Evolutionary conservation across 2,113 vertebrate species (phyloP).

Genomic region (Hylia prasina): DNA sequence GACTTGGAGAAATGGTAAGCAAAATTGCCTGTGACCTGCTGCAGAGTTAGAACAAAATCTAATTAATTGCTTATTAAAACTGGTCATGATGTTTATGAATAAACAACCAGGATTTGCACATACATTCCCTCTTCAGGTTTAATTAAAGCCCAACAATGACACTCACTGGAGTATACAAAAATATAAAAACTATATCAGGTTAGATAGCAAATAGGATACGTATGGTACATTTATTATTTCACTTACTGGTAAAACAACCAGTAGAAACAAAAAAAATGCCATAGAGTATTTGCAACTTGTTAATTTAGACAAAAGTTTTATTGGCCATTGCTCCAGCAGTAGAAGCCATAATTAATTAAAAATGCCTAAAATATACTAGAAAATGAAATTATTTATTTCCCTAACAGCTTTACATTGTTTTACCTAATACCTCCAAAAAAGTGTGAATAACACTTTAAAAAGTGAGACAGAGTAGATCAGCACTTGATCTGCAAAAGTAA

Average conservation of each 20-base stretch:
- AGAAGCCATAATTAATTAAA: neutral
- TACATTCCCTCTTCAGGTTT: neutral
- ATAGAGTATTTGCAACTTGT: neutral
- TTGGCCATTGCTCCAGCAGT: neutral
- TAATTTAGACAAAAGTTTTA: neutral
- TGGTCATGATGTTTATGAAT: neutral
- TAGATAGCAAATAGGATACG: neutral
- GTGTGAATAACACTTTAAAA: neutral
- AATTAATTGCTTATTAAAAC: neutral
- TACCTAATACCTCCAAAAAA: neutral
- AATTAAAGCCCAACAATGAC: neutral
- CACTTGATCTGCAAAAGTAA: neutral
- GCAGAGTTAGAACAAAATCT: neutral
- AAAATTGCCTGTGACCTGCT: neutral
- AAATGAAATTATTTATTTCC: neutral
- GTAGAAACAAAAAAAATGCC: neutral
- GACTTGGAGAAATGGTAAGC: neutral
- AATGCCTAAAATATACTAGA: neutral
- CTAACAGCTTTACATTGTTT: neutral
- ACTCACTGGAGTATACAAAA: neutral
- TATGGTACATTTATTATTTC: neutral
- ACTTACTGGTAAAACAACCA: neutral
- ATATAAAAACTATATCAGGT: neutral
- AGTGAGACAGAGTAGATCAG: neutral
- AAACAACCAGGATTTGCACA: neutral